Base-by-base conservation (phyloP, 2,888 invertebrate genomes). In the Tenthredo livida region DNA sequence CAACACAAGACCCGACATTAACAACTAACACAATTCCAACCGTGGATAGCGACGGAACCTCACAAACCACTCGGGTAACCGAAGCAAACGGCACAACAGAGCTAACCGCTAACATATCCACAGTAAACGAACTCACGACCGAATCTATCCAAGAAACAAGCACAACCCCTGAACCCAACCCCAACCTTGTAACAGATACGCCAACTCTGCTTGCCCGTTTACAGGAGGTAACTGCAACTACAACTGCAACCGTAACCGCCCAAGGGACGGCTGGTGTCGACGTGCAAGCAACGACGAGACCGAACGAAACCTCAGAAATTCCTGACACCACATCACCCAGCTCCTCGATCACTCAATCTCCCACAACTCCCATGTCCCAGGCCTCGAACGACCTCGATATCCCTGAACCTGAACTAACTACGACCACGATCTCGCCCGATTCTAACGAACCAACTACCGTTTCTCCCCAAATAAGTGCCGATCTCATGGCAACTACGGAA, bases 281-380 rank as follows among this genome's bases (percentile, higher is more conserved):
- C 88, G 86, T 67, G 85, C 89, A 88, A 87, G 86, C 86, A 85
- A 87, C 86, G 75, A 88, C 87, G 65, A 90, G 88, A 90, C 86
- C 90, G 85, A 86, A 88, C 61, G 89, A 88, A 87, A 90, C 86
- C 29, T 78, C 37, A 84, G 82, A 77, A 78, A 83, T 67, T 67
- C 54, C 78, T 5, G 94, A 94, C 88, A 94, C 94, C 80, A 94
- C 94, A 92, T 94, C 94, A 87, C 94, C 92, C n/a, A n/a, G n/a
- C 94, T 91, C 93, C 89, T 93, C 88, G 50, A 43, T 86, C 93
- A 94, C 86, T 90, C 94, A 89, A 94, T 78, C 72, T 77, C 86
- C 85, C 72, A 84, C 86, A 17, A 72, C 86, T 40, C 15, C 86
- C 29, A 65, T 84, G 40, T 65, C 86, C 77, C 43, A 86, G 65